Evolutionary conservation across 1,140 invertebrate genomes (phyloP).

Genomic region (Bactericera cockerelli): DNA sequence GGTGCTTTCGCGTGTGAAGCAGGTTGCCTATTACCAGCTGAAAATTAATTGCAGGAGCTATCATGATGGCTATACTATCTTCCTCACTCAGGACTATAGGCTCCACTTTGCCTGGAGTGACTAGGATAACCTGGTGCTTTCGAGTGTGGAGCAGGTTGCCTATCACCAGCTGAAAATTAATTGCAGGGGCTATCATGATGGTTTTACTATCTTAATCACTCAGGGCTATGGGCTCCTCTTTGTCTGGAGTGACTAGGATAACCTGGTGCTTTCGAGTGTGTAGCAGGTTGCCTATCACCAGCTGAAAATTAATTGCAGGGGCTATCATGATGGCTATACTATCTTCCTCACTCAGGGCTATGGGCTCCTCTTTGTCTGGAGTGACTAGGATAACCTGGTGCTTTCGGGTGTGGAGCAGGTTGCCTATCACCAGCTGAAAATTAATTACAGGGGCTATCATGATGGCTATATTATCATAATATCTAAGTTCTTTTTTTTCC

Average conservation of each 20-base stretch:
- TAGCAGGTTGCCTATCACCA: slow-evolving; percentile 85
- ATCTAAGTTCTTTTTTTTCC: too few relatives aligned
- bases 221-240: slow-evolving; percentile 47
- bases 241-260: slow-evolving; percentile 55
- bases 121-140: slow-evolving; percentile 65
- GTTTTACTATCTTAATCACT: slow-evolving; percentile 52
- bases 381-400: slow-evolving; percentile 66
- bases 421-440: slow-evolving; percentile 83
- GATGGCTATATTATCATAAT: too few relatives aligned
- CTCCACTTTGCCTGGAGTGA: slow-evolving; percentile 48
- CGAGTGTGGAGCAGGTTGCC: slow-evolving; percentile 80
- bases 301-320: too few relatives aligned
- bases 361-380: slow-evolving; percentile 44
- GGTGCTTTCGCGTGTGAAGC: slow-evolving; percentile 65
- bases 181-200: too few relatives aligned
- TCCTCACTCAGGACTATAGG: slow-evolving; percentile 50
- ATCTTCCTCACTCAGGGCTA: slow-evolving; percentile 49
- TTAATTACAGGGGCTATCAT: too few relatives aligned
- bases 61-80: slow-evolving; percentile 10
- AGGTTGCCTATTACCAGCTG: slow-evolving; percentile 87
- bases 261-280: slow-evolving; percentile 72
- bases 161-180: slow-evolving; percentile 80
- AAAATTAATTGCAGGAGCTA: slow-evolving; percentile 27
- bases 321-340: too few relatives aligned
- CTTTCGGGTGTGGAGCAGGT: slow-evolving; percentile 74